Evolutionary conservation across 2,113 vertebrate species (phyloP), one percentile per base, ranked within the genome.

Genomic region (Pedionomus torquatus): DNA sequence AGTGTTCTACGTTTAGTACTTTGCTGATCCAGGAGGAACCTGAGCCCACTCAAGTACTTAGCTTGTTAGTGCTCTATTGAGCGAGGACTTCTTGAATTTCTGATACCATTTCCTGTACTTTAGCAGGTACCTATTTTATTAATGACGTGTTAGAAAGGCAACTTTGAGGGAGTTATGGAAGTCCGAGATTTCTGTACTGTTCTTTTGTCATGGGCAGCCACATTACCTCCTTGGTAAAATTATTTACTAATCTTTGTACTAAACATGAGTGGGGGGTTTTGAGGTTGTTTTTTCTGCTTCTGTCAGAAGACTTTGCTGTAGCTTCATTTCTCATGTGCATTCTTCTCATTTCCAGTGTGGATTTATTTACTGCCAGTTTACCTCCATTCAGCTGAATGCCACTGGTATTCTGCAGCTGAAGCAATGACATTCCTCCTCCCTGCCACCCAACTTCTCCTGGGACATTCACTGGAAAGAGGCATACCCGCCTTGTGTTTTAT

Each of bases 81-180:
- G 46, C 51, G 30, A 66, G 51, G 43, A 28, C 58, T 84, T 75
- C 35, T 55, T 25, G 33, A 49, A 68, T 35, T 20, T 28, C 46
- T 1, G 2, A 9, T 61, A 6, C 41, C 9, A 10, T 39, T 66
- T 35, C 5, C 4, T 5, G 23, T 54, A 26, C 24, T 1, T 52
- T 18, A 66, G 41, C 44, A 37, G 70, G 52, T 58, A 60, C 24
- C 17, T 41, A 10, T 43, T 90, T 43, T 54, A 69, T 87, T 64
- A 43, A 43, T 54, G 39, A 30, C 33, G 39, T 46, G 41, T 72
- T 68, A 51, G 41, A 86, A 89, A 61, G 28, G 35, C 54, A 66
- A 21, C 13, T 72, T 61, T 41, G 65, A 51, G 48, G 65, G 52
- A 31, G 71, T 17, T 78, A 52, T 39, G 19, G 33, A 71, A 77